phyloP scores from a whole-genome alignment of 1,140 invertebrate species.

The Hetaerina americana region DNA sequence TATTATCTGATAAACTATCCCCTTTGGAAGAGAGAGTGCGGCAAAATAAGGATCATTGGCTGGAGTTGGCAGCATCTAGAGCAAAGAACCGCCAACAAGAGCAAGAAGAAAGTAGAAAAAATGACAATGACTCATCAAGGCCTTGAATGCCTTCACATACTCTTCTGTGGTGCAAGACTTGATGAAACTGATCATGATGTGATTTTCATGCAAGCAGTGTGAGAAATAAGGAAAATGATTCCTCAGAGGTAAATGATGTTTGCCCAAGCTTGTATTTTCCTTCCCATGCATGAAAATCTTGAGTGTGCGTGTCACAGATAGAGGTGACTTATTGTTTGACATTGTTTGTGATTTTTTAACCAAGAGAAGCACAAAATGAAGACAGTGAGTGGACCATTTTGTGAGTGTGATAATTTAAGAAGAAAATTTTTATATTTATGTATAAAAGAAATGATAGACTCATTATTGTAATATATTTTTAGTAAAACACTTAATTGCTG shows the following conservation, averaged over 20 bases:
- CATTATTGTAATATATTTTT: too few species aligned
- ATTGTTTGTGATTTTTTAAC: too few species aligned
- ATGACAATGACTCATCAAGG: not conserved
- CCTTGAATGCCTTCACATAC: not conserved
- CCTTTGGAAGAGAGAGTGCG: constrained; percentile 74
- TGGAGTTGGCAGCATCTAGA: constrained; percentile 42
- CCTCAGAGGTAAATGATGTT: not conserved
- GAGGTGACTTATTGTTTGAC: too few species aligned
- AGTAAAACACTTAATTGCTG: too few species aligned
- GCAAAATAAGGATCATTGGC: constrained; percentile 70
- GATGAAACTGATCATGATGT: not conserved
- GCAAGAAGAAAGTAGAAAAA: not conserved
- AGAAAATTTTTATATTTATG: too few species aligned
- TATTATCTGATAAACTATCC: constrained; percentile 58
- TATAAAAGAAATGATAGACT: too few species aligned
- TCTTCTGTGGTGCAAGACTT: not conserved
- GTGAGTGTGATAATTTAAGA: too few species aligned
- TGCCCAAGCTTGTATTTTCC: not conserved
- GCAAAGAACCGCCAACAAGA: not conserved
- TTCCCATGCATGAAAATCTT: too few species aligned
- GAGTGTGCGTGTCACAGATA: too few species aligned
- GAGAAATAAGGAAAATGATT: not conserved
- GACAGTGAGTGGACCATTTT: too few species aligned
- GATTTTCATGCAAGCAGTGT: not conserved
- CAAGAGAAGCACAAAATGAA: too few species aligned